Base-by-base conservation (phyloP, 2,113 vertebrate genomes). In the Rafetus swinhoei region DNA sequence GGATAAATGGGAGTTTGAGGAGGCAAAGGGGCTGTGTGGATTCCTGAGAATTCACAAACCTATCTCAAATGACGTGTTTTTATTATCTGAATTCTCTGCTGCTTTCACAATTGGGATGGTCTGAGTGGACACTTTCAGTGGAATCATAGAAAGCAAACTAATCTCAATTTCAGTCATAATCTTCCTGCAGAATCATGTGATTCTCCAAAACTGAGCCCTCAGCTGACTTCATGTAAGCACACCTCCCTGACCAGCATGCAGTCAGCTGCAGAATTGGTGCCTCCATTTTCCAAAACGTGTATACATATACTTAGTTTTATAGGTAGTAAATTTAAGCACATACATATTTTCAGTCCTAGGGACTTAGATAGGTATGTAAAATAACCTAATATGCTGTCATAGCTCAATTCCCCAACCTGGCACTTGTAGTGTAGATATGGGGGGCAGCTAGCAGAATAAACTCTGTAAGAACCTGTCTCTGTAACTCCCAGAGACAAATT, bases 41-140 rank as follows among this genome's bases (percentile, higher is more conserved):
- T 25, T 76, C 39, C 74, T 35, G 9, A 10, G 12, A 45, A 76
- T 7, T 12, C 5, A 25, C 5, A 25, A 76, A 14, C 11, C 13
- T 50, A 45, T 9, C 21, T 76, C 39, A 45, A 18, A 13, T 3
- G 13, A 45, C 4, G 24, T 39, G 39, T 76, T 76, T 76, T 96
- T 92, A 95, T n/a, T 80, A 94, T 60, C 76, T 93, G 87, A 94
- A 82, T 93, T 92, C 94, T 84, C 82, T 85, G 60, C 79, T 90
- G 88, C 59, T 94, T 90, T 56, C 27, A 11, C 59, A 32, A 25
- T 79, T 32, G n/a, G 35, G 94, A 50, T n/a, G 91, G 14, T 24
- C 76, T 45, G 35, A 95, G 83, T 35, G 29, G 65, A 69, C 16
- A 69, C 15, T 69, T 7, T n/a, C 15, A 69, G 2, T 18, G 32